Base-by-base conservation (phyloP, 2,888 invertebrate species). In the Dilophus febrilis region DNA sequence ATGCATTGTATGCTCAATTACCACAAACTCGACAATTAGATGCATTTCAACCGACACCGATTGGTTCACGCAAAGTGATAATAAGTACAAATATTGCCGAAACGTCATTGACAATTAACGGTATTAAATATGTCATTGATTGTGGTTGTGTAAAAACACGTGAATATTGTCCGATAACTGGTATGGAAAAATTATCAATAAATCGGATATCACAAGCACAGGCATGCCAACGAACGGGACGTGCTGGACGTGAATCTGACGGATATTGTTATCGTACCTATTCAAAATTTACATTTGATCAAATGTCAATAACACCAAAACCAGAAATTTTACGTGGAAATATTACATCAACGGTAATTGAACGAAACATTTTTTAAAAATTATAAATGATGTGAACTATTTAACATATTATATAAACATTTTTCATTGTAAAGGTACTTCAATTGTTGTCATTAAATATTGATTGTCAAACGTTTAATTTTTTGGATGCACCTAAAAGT, bases 51-150 rank as follows among this genome's bases (percentile, higher is more conserved):
- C 70, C 73, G 1, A 69, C 78, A 2, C 76, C 82, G 3, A 62
- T 70, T 4, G 80, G 79, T 42, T 74, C 74, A 14, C 70, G 97
- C 40, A 98, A 97, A 66, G 77, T 97, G 18, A 79, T 98, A 22
- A 68, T 98, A 37, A 81, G 94, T 6, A 98, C 98, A 26, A 98
- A 98, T 59, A 87, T 98, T 46, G 97, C 98, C 0, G 98, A 98
- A 66, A 91, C 97, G 0, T 97, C 95, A 3, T 75, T 98, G 22
- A 98, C 97, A 0, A 95, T 98, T 49, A 82, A 82, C 41, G 84
- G 87, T 39, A 83, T 95, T 48, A 81, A 82, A 51, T 84, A 77
- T 64, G 88, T 95, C 10, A 78, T 95, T 42, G 95, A 95, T 55
- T 76, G 84, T 41, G 94, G 95, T 1, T 80, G 82, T 59, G 91